phyloP scores from a whole-genome alignment of 2,888 invertebrate genomes.

The Xanthia togata region DNA sequence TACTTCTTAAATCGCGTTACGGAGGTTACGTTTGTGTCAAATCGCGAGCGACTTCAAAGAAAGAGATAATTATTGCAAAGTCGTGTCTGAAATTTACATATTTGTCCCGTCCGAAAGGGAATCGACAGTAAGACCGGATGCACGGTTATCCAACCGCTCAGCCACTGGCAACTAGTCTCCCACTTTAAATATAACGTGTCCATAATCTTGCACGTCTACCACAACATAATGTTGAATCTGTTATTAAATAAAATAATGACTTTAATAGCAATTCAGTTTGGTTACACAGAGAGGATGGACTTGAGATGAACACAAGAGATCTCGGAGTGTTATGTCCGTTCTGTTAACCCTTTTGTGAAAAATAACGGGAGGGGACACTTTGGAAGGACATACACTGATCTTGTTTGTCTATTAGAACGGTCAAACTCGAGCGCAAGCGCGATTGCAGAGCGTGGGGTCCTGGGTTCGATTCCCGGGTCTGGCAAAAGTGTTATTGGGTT shows the following conservation, averaged over 20 bases:
- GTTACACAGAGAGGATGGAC: background rate
- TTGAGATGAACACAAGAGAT: conserved; percentile 17
- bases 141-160: background rate
- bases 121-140: background rate
- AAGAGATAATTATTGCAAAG: too few relatives aligned
- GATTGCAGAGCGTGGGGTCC: too few relatives aligned
- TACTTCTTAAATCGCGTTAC: too few relatives aligned
- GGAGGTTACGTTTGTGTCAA: too few relatives aligned
- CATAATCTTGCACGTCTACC: background rate
- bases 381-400: background rate
- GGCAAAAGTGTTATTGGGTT: too few relatives aligned
- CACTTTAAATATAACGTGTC: background rate
- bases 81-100: too few relatives aligned
- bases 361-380: conserved; percentile 28
- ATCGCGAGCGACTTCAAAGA: too few relatives aligned
- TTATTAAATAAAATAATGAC: background rate
- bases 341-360: conserved; percentile 3
- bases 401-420: background rate
- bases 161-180: background rate
- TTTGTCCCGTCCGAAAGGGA: too few relatives aligned
- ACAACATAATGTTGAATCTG: background rate
- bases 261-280: conserved; percentile 14
- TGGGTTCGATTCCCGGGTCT: too few relatives aligned
- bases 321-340: conserved; percentile 10
- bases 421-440: background rate